These are phyloP conservation scores for Drosophila rubida DNA, from an alignment of 2,888 invertebrate genomes.

Conservation along the genomic window DNA sequence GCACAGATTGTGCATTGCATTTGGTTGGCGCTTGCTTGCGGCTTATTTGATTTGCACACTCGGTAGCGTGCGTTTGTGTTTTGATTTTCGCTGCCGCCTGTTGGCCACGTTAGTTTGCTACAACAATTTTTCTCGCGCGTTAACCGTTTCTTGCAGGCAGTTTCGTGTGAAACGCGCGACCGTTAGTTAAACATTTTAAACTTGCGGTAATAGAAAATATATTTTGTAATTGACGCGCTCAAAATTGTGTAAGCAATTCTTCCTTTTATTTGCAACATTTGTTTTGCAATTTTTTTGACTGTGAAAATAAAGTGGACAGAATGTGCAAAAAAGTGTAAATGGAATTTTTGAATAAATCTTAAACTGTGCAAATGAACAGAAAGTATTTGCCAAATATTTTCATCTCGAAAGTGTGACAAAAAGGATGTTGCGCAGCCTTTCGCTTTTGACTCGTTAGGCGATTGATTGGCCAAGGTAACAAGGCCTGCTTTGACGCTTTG, in stretches of 20 bases:
- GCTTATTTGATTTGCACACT: conserved; percentile 77
- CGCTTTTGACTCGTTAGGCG: not conserved
- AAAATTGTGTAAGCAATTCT: conserved; percentile 50
- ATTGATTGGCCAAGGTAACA: conserved; percentile 44
- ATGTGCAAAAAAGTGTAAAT: no score
- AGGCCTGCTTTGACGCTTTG: conserved; percentile 25
- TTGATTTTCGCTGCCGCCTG: conserved; percentile 38
- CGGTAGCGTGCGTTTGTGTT: conserved; percentile 69
- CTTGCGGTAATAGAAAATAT: conserved; percentile 48
- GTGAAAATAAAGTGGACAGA: not conserved
- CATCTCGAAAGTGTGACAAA: not conserved
- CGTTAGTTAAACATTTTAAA: conserved; percentile 60
- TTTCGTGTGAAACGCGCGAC: conserved; percentile 59
- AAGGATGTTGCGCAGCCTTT: conserved; percentile 11
- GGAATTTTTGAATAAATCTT: not conserved
- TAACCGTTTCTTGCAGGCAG: conserved; percentile 21
- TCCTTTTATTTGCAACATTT: not conserved
- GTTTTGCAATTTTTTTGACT: conserved; percentile 5
- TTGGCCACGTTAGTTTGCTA: conserved; percentile 18
- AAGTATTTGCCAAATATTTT: not conserved
- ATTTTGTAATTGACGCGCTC: conserved; percentile 39
- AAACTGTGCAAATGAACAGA: not conserved
- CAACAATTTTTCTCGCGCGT: conserved; percentile 4
- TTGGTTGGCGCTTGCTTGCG: conserved; percentile 43
- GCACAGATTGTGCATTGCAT: conserved; percentile 34